A percentile compares a stretch with the other conserved stretches of the same genome.
Conservation (phyloP, 2,797 vertebrate species). For the Discoglossus pictus region DNA sequence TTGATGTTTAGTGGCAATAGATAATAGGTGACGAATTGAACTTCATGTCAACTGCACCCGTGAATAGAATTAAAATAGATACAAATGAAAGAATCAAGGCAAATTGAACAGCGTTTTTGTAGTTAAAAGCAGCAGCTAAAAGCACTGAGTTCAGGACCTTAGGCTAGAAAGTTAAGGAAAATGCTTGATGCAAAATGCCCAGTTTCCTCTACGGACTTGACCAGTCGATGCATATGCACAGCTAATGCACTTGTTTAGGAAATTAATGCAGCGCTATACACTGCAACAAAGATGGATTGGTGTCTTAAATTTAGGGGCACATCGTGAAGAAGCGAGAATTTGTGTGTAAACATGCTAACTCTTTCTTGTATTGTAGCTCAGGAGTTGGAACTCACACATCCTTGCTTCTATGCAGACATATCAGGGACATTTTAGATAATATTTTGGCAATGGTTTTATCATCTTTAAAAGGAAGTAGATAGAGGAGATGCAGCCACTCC, state of each 20-base stretch:
- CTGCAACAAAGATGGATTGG: neutral
- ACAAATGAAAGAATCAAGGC: neutral
- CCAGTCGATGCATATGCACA: no score
- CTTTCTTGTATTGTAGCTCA: constrained; percentile 23
- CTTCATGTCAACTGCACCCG: no score
- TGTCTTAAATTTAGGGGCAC: constrained; percentile 13
- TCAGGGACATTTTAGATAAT: constrained; percentile 43
- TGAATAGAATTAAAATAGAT: no score
- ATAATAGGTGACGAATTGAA: no score
- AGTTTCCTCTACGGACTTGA: no score
- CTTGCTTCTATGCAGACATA: constrained; percentile 51
- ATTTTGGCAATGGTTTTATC: constrained; percentile 31
- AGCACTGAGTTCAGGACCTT: no score
- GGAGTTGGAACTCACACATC: constrained; percentile 14
- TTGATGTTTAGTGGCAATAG: constrained; percentile 22
- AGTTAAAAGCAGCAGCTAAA: no score
- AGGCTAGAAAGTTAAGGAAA: no score
- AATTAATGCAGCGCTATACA: no score
- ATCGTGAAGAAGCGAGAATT: constrained; percentile 7
- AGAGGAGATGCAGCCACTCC: neutral
- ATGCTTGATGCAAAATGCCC: no score
- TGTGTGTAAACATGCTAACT: constrained; percentile 7
- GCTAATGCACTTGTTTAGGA: no score
- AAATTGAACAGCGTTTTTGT: no score
- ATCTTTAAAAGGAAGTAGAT: constrained; percentile 6